These are phyloP conservation scores for Linurgus olivaceus DNA, from an alignment of 2,797 vertebrate genomes.

Conservation along the genomic window DNA sequence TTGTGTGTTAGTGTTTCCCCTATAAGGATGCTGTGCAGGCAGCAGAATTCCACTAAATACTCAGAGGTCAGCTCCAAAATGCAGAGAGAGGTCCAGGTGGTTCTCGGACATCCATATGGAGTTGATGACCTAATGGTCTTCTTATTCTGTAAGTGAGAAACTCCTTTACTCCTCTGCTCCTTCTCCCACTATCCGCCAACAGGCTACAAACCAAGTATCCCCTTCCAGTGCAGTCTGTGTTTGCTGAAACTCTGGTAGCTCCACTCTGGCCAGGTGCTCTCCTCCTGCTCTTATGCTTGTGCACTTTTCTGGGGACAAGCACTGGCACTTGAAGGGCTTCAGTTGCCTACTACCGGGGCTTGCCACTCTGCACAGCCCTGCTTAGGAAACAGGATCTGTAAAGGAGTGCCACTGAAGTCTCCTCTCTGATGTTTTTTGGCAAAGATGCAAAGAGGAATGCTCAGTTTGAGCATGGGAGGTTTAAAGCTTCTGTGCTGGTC, in stretches of 20 bases:
- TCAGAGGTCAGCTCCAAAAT: background rate
- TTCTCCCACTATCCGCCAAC: background rate
- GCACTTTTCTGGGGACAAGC: background rate
- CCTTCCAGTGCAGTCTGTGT: background rate
- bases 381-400: background rate
- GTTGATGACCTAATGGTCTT: background rate
- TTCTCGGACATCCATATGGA: background rate
- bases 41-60: background rate
- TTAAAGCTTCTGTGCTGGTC: background rate
- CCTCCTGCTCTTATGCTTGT: accelerated
- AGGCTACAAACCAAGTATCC: background rate
- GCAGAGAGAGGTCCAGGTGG: background rate
- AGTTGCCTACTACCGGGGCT: background rate
- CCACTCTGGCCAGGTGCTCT: background rate
- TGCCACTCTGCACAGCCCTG: background rate
- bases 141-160: background rate
- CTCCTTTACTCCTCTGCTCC: background rate
- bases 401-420: background rate
- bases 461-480: accelerated
- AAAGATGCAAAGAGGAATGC: background rate
- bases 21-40: background rate
- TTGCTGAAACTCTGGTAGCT: background rate
- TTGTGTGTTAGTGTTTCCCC: background rate
- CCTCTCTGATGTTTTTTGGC: background rate
- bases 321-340: background rate